Conservation (phyloP, 2,113 vertebrate species). For the Carassius auratus region DNA sequence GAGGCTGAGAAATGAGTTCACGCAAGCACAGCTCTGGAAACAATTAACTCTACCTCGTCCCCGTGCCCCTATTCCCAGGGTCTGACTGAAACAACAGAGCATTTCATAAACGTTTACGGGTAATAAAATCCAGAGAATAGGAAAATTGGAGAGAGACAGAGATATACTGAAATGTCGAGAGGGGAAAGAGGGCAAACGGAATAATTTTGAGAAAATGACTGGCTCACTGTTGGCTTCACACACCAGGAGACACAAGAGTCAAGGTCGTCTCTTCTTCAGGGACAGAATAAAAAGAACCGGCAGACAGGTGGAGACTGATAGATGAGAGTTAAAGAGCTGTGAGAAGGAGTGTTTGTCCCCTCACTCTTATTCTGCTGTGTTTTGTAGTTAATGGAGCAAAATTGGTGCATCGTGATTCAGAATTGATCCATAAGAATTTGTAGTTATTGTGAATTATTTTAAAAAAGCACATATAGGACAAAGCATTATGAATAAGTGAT, state of each 20-base stretch:
- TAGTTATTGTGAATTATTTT: background rate
- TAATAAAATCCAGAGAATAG: slow-evolving; percentile 4
- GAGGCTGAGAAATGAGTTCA: slow-evolving; percentile 11
- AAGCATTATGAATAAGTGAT: background rate
- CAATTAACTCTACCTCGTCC: slow-evolving; percentile 39
- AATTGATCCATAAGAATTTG: background rate
- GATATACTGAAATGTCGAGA: background rate
- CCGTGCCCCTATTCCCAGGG: background rate
- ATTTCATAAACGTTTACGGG: background rate
- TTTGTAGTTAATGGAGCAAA: background rate
- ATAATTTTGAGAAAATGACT: background rate
- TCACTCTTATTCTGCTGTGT: background rate
- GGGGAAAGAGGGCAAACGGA: background rate
- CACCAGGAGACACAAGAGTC: background rate
- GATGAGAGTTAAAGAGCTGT: background rate
- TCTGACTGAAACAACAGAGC: background rate
- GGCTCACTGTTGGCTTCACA: background rate
- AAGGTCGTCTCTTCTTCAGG: background rate
- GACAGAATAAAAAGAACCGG: background rate
- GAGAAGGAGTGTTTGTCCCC: background rate
- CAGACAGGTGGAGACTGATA: slow-evolving; percentile 16
- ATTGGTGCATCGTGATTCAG: background rate
- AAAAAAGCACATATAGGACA: background rate
- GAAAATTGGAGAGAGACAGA: background rate
- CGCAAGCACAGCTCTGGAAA: slow-evolving; percentile 32